These are phyloP conservation scores for Clupea harengus DNA, from an alignment of 2,113 vertebrate species.

Conservation along the genomic window DNA sequence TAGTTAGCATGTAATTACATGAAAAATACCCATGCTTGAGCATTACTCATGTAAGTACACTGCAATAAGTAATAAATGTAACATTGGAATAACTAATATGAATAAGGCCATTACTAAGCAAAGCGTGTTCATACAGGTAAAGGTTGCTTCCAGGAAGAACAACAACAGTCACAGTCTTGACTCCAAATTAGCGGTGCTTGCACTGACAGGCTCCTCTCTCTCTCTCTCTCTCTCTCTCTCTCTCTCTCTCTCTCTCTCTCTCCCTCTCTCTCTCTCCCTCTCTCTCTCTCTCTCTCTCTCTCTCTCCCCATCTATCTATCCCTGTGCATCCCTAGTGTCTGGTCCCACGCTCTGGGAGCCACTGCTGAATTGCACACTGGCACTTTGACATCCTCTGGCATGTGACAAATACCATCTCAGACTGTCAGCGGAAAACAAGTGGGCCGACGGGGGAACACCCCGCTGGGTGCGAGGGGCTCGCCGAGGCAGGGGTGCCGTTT, in stretches of 20 bases:
- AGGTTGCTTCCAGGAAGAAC: neutral
- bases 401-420: slow-evolving; percentile 27
- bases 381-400: slow-evolving; percentile 44
- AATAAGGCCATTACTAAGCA: neutral
- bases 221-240: neutral
- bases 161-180: neutral
- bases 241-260: neutral
- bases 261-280: neutral
- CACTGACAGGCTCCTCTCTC: neutral
- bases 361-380: slow-evolving; percentile 47
- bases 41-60: neutral
- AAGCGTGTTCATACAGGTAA: neutral
- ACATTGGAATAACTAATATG: neutral
- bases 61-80: neutral
- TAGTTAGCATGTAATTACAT: neutral
- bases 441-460: neutral
- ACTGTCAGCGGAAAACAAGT: slow-evolving; percentile 1
- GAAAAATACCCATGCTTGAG: too few relatives aligned
- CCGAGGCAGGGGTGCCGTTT: slow-evolving; percentile 1
- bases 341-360: slow-evolving; percentile 22
- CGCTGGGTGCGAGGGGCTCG: neutral
- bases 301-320: neutral
- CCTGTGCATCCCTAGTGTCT: slow-evolving; percentile 19
- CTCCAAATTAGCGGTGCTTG: neutral
- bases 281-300: neutral